Percentiles rank a stretch among this genome's conserved stretches.
Conservation (phyloP, 1,140 invertebrate species). For the Piezodorus guildinii region DNA sequence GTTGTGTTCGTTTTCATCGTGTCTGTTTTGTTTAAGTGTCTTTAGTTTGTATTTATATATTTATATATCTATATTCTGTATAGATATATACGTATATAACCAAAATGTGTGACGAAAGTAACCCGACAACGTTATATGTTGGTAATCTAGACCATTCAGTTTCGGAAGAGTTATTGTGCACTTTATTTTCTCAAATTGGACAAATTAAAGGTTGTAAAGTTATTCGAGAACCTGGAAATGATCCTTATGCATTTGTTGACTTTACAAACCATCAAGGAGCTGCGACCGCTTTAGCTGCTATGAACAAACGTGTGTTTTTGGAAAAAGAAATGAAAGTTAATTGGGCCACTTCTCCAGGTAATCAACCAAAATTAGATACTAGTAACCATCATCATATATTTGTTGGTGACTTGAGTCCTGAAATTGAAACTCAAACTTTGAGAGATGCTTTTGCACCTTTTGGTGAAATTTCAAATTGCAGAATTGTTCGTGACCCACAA, state of each 20-base stretch:
- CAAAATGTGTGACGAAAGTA: slow-evolving; percentile 59
- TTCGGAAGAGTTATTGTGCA: slow-evolving; percentile 85
- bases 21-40: too few species aligned
- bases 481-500: slow-evolving; percentile 96
- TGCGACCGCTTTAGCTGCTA: slow-evolving; percentile 85
- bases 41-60: too few species aligned
- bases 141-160: slow-evolving; percentile 90
- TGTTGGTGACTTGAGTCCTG: slow-evolving; percentile 96
- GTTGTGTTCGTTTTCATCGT: too few species aligned
- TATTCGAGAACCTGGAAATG: slow-evolving; percentile 89
- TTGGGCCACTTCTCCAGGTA: slow-evolving; percentile 95
- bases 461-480: slow-evolving; percentile 97
- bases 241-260: slow-evolving; percentile 97
- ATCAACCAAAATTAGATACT: slow-evolving; percentile 95
- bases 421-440: slow-evolving; percentile 94
- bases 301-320: slow-evolving; percentile 93
- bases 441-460: slow-evolving; percentile 95
- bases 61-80: too few species aligned
- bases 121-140: slow-evolving; percentile 85
- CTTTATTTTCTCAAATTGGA: slow-evolving; percentile 91
- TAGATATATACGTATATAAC: background rate
- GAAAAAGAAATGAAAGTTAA: slow-evolving; percentile 99
- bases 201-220: slow-evolving; percentile 96
- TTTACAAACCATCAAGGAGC: slow-evolving; percentile 89
- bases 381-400: slow-evolving; percentile 99